Evolutionary conservation across 2,113 vertebrate genomes (phyloP).

Genomic region (Cephalopterus ornatus): DNA sequence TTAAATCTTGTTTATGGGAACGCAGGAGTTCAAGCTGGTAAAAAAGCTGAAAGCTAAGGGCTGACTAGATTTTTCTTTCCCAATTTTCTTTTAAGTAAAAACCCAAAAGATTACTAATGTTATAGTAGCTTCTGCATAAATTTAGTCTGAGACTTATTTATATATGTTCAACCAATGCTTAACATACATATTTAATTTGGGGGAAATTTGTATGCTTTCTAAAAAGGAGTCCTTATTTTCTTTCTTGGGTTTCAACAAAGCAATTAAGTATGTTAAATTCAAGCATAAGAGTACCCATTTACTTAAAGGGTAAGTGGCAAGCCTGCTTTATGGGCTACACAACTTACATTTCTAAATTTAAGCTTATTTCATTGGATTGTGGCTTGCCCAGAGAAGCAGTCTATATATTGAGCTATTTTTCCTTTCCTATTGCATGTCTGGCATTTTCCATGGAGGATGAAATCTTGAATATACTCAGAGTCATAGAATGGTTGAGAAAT

Average conservation of each 20-base stretch:
- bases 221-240: neutral
- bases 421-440: neutral
- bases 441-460: neutral
- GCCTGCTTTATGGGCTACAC: neutral
- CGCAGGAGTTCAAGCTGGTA: neutral
- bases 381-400: neutral
- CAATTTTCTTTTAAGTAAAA: neutral
- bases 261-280: neutral
- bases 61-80: neutral
- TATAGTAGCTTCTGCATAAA: neutral
- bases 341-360: neutral
- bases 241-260: neutral
- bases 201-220: neutral
- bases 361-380: neutral
- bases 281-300: neutral
- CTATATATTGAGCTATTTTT: neutral
- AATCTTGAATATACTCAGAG: neutral
- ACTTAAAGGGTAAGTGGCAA: neutral
- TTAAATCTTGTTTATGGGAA: neutral
- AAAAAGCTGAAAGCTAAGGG: neutral
- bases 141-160: neutral
- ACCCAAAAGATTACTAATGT: fast-evolving
- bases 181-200: neutral
- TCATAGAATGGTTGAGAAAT: neutral
- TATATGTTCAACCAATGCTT: neutral